Base-by-base conservation (phyloP, 2,113 vertebrate genomes). In the Corythornis vintsioides region DNA sequence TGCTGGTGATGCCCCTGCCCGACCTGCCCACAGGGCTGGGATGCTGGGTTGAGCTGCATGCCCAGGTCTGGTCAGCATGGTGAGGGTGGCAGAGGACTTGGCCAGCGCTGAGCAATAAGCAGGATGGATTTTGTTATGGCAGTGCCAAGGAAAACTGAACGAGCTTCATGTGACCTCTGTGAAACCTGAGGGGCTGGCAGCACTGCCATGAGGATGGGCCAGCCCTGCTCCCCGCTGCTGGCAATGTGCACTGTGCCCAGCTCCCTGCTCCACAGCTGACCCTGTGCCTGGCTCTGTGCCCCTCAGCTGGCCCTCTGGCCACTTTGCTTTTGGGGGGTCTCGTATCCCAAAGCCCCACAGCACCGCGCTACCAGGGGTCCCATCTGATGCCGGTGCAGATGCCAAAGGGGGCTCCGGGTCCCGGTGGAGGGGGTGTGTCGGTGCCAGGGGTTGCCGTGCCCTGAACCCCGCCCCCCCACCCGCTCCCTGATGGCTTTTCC, bases 51-150 rank as follows among this genome's bases (percentile, higher is more conserved):
- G 57, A 50, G 59, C 73, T 4, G 11, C 3, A 10, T 16, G 69
- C 35, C 40, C 6, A 1, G 48, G 31, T 11, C 52, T 0, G 5
- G 3, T 16, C 53, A 29, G 28, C 28, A 31, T 18, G 28, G 28
- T 0, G 6, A n/a, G 43, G 31, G 10, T 1, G 24, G 81, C n/a
- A 8, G 67, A 35, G 20, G 2, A 0, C 42, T 6, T 1, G 3
- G 50, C 24, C 1, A 1, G 35, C 1, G 12, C 21, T 17, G 77
- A 13, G 64, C 2, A 2, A 7, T 6, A 6, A 25, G 18, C 45
- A 12, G 71, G 38, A 13, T 18, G 48, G 14, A 18, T 15, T 53
- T 21, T 5, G 5, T 11, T 60, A 10, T 0, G 2, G 31, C 33
- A 6, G 3, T 11, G 5, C 53, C 40, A 17, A 7, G 25, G 35